Conservation (phyloP, 2,888 invertebrate genomes). For the Euphydryas editha region DNA sequence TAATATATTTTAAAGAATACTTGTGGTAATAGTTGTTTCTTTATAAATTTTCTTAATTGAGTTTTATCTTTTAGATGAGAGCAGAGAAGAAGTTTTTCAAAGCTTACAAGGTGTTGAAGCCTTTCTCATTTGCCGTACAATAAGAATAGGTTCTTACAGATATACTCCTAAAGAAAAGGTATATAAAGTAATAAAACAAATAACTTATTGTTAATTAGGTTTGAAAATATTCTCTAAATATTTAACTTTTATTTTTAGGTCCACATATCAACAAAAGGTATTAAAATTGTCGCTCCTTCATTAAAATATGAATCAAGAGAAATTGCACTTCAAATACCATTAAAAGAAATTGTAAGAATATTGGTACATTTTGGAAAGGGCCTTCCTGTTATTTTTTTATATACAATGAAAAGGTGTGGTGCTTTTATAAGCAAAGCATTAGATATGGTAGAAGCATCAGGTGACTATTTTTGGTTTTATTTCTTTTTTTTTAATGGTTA, state of each 20-base stretch:
- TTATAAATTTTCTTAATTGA: background rate
- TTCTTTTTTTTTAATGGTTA: no score
- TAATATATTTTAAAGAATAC: no score
- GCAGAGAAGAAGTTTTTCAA: constrained; percentile 79
- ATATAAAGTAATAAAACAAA: constrained; percentile 35
- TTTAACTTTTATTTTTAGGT: constrained; percentile 67
- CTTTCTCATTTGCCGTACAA: constrained; percentile 88
- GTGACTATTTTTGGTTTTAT: constrained; percentile 47
- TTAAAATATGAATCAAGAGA: constrained; percentile 80
- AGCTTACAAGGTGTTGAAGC: constrained; percentile 77
- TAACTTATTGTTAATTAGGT: background rate
- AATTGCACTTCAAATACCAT: constrained; percentile 87
- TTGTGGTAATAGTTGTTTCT: background rate
- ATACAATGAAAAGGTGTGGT: constrained; percentile 88
- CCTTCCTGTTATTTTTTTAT: constrained; percentile 91
- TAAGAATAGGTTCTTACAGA: constrained; percentile 93
- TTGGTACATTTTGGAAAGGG: constrained; percentile 90
- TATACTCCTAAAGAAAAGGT: constrained; percentile 90
- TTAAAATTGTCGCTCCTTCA: constrained; percentile 85
- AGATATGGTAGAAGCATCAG: constrained; percentile 86
- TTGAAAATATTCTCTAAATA: background rate
- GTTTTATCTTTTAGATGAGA: constrained; percentile 73
- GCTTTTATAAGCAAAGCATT: constrained; percentile 87
- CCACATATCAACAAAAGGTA: constrained; percentile 82
- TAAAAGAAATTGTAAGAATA: constrained; percentile 88